Base-by-base conservation (phyloP, 2,888 invertebrate genomes). In the Drosophila quinaria region DNA sequence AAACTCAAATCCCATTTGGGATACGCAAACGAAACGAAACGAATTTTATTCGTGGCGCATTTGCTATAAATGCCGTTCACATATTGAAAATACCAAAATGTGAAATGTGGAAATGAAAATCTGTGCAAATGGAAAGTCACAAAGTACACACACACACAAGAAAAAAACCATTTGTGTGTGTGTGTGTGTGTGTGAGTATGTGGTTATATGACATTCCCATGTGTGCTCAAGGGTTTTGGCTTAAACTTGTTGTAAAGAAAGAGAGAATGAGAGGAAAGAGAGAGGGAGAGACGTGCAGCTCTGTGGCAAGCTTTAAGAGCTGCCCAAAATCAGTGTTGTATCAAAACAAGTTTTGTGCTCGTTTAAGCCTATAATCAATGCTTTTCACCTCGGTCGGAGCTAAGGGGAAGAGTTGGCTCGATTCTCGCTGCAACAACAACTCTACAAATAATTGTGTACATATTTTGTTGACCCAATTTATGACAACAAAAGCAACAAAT, bases 51-150 rank as follows among this genome's bases (percentile, higher is more conserved):
- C 71, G 67, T 72, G 69, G 75, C 72, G 67, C 74, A 71, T 80
- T 78, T 80, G 70, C 54, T 59, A 69, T 66, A 80, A 81, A 69
- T 81, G 66, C 58, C 66, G 73, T 79, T 87, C 72, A 68, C 82
- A 81, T 87, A 87, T 87, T 81, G 88, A 85, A 85, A 81, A 87
- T 75, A 59, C 73, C 62, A 60, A 76, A 81, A 84, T 85, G 81
- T 78, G 71, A 87, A 87, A 85, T 87, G 88, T 83, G 80, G 47
- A 77, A 77, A 77, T 79, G 79, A 79, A 77, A 77, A 77, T 77
- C 85, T 87, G 67, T 61, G 79, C 89, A 76, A 84, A 89, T 89
- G 89, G 84, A 85, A 89, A 85, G 84, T 85, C 81, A 70, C 71
- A 64, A 55, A 9, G 54, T 56, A 79, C 68, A 79, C 68, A 79